Evolutionary conservation across 2,797 vertebrate species (phyloP), one percentile per base, ranked within the genome.

Genomic region (Salmo trutta): DNA sequence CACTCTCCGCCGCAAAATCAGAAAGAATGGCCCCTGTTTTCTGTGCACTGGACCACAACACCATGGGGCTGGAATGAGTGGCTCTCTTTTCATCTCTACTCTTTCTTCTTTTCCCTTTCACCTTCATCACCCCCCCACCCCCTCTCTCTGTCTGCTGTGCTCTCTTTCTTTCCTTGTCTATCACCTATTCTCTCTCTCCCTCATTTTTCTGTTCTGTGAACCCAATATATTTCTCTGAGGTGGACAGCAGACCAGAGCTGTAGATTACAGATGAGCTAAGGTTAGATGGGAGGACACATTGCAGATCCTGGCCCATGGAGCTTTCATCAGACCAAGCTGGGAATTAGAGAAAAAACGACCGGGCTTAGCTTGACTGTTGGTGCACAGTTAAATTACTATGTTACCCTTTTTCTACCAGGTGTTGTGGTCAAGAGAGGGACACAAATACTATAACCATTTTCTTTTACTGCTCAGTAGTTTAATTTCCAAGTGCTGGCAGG

Each of bases 201-300:
- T 52, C 76, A 64, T 33, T 14, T 56, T 66, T 75, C 6, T 75
- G 16, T 69, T 80, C 76, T 33, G 12, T 33, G 24, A 27, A 31
- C 5, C 21, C 66, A 62, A 81, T 27, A 62, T 19, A 1, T 27
- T 67, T 76, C 31, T 54, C 52, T 71, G 70, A 78, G 70, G 85
- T 79, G 72, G 81, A 80, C 82, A 83, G 78, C 75, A 73, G 76
- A 24, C 1, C 12, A 68, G 71, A 76, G 75, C 83, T 31, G 79
- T 73, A 54, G 89, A 80, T 88, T 90, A 89, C 82, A 79, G 78
- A 91, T 82, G 81, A 85, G 78, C 90, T 82, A 79, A 85, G 83
- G 78, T 82, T 74, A 86, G 79, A 79, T 71, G 78, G 74, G 82
- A 85, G 88, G 89, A 90, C 87, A 85, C 82, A 52, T 77, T 81